Evolutionary conservation across 2,888 invertebrate species (phyloP), one percentile per base, ranked within the genome.

Genomic region (Zelleria hepariella): DNA sequence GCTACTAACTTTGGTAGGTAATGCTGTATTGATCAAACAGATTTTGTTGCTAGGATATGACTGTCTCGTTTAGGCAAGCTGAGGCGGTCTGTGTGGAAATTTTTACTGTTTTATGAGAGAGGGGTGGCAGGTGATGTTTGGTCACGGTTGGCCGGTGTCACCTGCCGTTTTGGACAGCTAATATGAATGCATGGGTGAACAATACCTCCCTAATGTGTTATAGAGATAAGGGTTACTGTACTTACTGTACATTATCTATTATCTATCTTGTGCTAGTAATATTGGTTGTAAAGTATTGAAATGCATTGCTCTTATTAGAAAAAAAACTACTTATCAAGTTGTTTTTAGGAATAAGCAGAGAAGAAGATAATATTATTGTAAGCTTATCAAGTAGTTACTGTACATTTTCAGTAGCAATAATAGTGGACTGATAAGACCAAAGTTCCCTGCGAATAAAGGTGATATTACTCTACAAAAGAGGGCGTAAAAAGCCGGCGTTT

Each of bases 1-100:
- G 70, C 73, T 69, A 70, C 65, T 67, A 62, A 67, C 69, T 75
- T 75, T 71, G 73, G 67, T 67, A 71, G 32, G 15, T 49, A 71
- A 71, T 72, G 73, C 69, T 68, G 72, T 87, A 88, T 88, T 87
- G 87, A 87, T 88, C 80, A 76, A 87, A 86, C 82, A 81, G 42
- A 18, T 42, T 56, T 27, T 24, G 48, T 23, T 47, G 48, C 25
- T 57, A 48, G 23, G 48, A 24, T 24, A 18, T 57, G 6, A 24
- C 25, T 57, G 42, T 57, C 25, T 32, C 21, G 26, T 53, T 21
- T 18, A 47, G 24, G 8, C 6, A 24, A n/a, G 53, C 15, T 42
- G 48, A 75, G 74, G 60, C 84, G 86, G 70, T 70, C 86, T 82
- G 85, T 74, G 84, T 70, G 65, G 67, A 66, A 71, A 42, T 73